phyloP scores from a whole-genome alignment of 2,888 invertebrate genomes.

The Thumatha senex region DNA sequence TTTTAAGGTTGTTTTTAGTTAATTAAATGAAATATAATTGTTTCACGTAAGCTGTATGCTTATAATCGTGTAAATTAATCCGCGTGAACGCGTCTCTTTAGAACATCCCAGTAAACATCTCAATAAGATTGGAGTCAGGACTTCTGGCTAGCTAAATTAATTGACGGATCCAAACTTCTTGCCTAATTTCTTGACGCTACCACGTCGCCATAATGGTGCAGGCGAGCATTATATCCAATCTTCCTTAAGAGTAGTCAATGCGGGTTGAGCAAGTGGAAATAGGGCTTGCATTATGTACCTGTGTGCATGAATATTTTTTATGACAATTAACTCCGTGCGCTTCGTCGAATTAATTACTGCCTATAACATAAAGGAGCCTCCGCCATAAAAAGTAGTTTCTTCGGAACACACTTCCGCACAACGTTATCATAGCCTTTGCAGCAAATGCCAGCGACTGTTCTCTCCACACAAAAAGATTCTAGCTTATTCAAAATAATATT shows the following conservation, averaged over 20 bases:
- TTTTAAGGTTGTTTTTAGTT: too few relatives aligned
- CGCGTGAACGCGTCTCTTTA: neutral
- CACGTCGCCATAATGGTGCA: constrained; percentile 2
- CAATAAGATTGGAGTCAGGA: neutral
- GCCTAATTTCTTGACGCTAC: constrained; percentile 4
- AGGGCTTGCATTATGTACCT: constrained; percentile 10
- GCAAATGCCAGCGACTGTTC: constrained; percentile 1
- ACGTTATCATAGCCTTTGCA: constrained; percentile 8
- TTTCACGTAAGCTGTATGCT: too few relatives aligned
- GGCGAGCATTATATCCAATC: constrained; percentile 7
- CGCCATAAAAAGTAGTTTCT: constrained; percentile 11
- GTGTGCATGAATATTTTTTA: constrained; percentile 17
- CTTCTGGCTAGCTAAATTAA: constrained; percentile 6
- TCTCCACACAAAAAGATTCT: neutral
- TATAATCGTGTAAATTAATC: too few relatives aligned
- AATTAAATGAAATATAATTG: too few relatives aligned
- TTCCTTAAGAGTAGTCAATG: neutral
- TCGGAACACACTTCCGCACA: constrained; percentile 10
- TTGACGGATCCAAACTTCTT: constrained; percentile 1
- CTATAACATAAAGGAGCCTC: constrained; percentile 14
- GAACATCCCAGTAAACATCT: neutral
- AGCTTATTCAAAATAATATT: too few relatives aligned
- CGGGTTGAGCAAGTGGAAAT: constrained; percentile 7
- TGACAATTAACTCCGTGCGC: constrained; percentile 15
- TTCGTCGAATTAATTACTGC: constrained; percentile 7